These are phyloP conservation scores for Heteropelma amictum DNA, from an alignment of 2,888 invertebrate genomes.

Conservation along the genomic window DNA sequence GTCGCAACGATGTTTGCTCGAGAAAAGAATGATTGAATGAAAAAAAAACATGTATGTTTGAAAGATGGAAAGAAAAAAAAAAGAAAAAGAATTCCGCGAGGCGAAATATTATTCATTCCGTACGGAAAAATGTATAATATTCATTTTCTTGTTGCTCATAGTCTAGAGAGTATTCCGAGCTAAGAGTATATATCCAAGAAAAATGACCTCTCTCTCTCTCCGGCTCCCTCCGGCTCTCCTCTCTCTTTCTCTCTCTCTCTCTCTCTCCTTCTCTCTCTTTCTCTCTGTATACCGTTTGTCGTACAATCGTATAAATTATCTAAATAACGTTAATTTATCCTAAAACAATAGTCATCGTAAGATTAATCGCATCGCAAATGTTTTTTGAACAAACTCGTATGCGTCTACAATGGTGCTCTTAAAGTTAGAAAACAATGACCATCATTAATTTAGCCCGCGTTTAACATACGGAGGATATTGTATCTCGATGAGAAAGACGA, in stretches of 20 bases:
- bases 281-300: not conserved
- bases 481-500: conserved; percentile 1
- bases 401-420: conserved; percentile 46
- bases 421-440: conserved; percentile 50
- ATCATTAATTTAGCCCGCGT: conserved; percentile 49
- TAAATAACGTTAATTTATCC: conserved; percentile 16
- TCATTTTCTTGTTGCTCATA: not conserved
- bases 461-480: conserved; percentile 24
- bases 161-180: conserved; percentile 10
- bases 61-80: not conserved
- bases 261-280: conserved; percentile 14
- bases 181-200: not conserved
- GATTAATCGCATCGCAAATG: conserved; percentile 25
- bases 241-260: not conserved
- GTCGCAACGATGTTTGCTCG: not conserved
- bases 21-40: not conserved
- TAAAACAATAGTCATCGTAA: conserved; percentile 31
- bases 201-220: not conserved
- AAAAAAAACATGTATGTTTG: not conserved
- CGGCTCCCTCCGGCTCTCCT: conserved; percentile 9
- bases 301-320: not conserved
- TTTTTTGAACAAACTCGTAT: conserved; percentile 25
- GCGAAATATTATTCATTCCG: not conserved
- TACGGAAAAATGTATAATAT: not conserved
- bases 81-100: not conserved